Percentiles rank a stretch among this genome's conserved stretches.
These are phyloP conservation scores for Bugulina stolonifera DNA, from an alignment of 2,888 invertebrate species.

Conservation along the genomic window DNA sequence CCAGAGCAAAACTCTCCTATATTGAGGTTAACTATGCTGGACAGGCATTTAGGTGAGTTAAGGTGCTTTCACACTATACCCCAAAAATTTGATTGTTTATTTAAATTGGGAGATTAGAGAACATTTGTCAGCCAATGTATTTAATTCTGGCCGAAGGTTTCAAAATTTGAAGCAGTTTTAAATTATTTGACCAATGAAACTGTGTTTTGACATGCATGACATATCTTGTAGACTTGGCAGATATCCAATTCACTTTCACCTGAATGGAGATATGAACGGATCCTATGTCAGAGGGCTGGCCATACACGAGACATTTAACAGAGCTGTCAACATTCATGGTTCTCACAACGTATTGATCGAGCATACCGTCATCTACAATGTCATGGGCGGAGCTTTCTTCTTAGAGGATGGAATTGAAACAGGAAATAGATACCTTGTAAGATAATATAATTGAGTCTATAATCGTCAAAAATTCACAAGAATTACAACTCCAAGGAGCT, in stretches of 20 bases:
- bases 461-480: too few species aligned
- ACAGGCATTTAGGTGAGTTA: constrained; percentile 39
- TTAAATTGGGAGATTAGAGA: too few species aligned
- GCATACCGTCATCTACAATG: constrained; percentile 43
- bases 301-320: constrained; percentile 44
- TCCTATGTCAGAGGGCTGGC: constrained; percentile 42
- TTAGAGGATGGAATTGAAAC: constrained; percentile 49
- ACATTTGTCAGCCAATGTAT: too few species aligned
- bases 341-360: constrained; percentile 39
- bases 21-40: constrained; percentile 43
- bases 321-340: constrained; percentile 48
- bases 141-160: too few species aligned
- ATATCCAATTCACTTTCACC: constrained; percentile 48
- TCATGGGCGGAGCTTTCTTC: constrained; percentile 50
- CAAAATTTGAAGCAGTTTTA: too few species aligned
- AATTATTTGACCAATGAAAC: too few species aligned
- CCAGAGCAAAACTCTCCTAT: constrained; percentile 34
- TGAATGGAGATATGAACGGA: constrained; percentile 41
- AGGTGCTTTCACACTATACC: too few species aligned
- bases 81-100: too few species aligned
- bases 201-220: too few species aligned
- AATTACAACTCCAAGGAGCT: too few species aligned
- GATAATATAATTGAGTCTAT: too few species aligned
- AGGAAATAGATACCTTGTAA: constrained; percentile 37
- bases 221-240: constrained; percentile 42